Conservation (phyloP, 64 coral and sea anemone genomes). For the Cladopsammia gracilis region DNA sequence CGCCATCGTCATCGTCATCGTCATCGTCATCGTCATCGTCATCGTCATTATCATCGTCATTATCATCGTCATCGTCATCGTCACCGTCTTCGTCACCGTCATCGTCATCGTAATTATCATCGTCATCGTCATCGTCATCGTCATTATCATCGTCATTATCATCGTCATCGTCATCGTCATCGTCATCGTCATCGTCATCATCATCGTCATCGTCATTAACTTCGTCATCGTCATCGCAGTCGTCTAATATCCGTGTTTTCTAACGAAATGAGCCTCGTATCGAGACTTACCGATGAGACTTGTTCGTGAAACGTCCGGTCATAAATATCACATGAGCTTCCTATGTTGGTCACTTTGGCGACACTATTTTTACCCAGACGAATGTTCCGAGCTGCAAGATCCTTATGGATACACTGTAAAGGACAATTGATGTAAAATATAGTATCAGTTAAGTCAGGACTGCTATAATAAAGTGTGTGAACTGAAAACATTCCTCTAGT, state of each 20-base stretch:
- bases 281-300: neutral
- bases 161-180: neutral
- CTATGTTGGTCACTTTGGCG: conserved; percentile 61
- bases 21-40: neutral
- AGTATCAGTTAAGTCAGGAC: neutral
- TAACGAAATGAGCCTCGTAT: no score
- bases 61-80: neutral
- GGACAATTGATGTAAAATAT: neutral
- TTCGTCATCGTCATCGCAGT: no score
- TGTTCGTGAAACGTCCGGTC: neutral
- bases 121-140: neutral
- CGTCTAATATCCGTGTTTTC: no score
- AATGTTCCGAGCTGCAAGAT: conserved; percentile 53
- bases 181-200: neutral
- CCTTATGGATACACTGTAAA: conserved; percentile 55
- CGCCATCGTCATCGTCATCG: neutral
- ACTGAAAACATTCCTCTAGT: no score
- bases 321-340: neutral
- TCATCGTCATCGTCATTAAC: neutral
- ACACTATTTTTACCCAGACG: conserved; percentile 32
- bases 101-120: neutral
- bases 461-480: no score
- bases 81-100: neutral
- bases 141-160: neutral
- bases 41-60: neutral